Percentiles rank a stretch among this genome's conserved stretches.
Conservation (phyloP, 92 coral and sea anemone genomes). For the Blastomussa wellsi region DNA sequence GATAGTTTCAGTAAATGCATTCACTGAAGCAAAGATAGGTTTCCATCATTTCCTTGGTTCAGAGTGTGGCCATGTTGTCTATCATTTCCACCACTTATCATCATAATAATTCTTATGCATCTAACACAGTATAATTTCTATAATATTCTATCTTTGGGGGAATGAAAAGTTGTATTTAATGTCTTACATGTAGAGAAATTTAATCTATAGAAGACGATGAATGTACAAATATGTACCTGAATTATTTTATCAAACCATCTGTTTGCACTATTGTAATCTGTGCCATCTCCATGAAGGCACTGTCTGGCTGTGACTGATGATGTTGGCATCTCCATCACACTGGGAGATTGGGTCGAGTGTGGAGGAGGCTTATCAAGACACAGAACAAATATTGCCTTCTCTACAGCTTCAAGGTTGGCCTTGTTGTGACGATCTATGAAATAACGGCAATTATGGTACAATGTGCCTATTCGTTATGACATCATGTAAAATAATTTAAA, state of each 20-base stretch:
- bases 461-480: background rate
- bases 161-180: too few species aligned
- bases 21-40: too few species aligned
- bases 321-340: conserved; percentile 84
- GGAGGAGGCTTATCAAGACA: conserved; percentile 88
- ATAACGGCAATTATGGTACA: background rate
- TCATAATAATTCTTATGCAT: too few species aligned
- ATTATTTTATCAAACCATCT: conserved; percentile 94
- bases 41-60: too few species aligned
- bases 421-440: conserved; percentile 77
- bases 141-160: too few species aligned
- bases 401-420: conserved; percentile 76
- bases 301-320: conserved; percentile 84
- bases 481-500: background rate
- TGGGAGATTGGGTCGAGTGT: conserved; percentile 80
- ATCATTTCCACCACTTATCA: too few species aligned
- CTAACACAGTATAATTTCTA: too few species aligned
- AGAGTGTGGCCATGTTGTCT: too few species aligned
- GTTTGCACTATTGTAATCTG: conserved; percentile 85
- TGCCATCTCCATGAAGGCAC: conserved; percentile 91
- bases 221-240: conserved; percentile 60
- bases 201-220: background rate
- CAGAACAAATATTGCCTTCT: conserved; percentile 78
- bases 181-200: too few species aligned
- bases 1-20: too few species aligned